Percentiles rank a stretch among this genome's conserved stretches.
These are phyloP conservation scores for Mastigias papua DNA, from an alignment of 30 jellyfish, hydroid and myxozoan genomes.

Conservation along the genomic window DNA sequence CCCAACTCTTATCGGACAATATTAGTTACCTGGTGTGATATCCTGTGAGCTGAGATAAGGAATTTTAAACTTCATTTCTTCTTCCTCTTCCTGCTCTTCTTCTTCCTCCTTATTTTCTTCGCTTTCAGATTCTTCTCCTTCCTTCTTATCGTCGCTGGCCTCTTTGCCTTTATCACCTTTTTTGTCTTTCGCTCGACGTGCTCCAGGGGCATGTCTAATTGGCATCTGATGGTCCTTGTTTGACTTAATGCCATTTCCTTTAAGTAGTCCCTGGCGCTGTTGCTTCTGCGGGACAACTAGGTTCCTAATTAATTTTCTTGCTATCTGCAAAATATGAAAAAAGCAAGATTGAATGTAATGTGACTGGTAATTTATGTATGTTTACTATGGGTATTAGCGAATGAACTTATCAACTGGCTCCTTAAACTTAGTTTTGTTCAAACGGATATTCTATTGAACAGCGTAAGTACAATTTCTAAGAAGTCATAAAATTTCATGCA, in stretches of 20 bases:
- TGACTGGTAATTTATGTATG: too few relatives aligned
- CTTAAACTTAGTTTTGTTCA: too few relatives aligned
- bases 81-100: slow-evolving; percentile 55
- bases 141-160: slow-evolving; percentile 39
- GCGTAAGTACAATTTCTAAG: too few relatives aligned
- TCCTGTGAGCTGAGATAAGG: slow-evolving; percentile 54
- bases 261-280: not conserved
- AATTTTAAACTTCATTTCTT: slow-evolving; percentile 40
- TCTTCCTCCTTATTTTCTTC: slow-evolving; percentile 18
- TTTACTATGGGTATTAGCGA: too few relatives aligned
- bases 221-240: not conserved
- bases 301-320: not conserved
- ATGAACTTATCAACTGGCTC: too few relatives aligned
- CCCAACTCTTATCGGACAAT: not conserved
- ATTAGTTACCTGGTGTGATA: slow-evolving; percentile 36
- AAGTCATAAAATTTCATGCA: too few relatives aligned
- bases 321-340: not conserved
- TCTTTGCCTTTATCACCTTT: slow-evolving; percentile 15
- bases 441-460: too few relatives aligned
- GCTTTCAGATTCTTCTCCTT: not conserved
- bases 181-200: slow-evolving; percentile 10
- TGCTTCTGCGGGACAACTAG: not conserved
- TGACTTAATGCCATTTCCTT: not conserved
- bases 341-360: not conserved
- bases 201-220: not conserved